A percentile compares a stretch with the other conserved stretches of the same genome.
Conservation (phyloP, 1,140 invertebrate genomes). For the Bombus polaris region DNA sequence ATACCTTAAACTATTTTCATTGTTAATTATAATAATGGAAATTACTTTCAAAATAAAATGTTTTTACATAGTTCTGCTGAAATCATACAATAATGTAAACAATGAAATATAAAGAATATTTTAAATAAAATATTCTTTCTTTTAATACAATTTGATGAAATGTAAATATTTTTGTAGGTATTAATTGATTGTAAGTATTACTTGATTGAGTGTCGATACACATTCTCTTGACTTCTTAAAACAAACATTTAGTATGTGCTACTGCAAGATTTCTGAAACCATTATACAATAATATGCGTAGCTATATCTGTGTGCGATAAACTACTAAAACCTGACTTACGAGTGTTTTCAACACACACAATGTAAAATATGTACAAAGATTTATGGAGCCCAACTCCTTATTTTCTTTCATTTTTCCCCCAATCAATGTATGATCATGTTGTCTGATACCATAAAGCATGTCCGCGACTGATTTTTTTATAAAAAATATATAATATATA, state of each 20-base stretch:
- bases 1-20: not conserved
- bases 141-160: not conserved
- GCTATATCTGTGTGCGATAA: constrained; percentile 53
- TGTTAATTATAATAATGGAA: constrained; percentile 7
- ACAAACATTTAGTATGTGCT: constrained; percentile 40
- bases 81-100: not conserved
- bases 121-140: constrained; percentile 7
- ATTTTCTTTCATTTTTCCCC: constrained; percentile 19
- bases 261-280: constrained; percentile 58
- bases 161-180: not conserved
- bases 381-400: constrained; percentile 48
- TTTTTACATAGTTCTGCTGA: not conserved
- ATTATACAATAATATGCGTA: constrained; percentile 59
- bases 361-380: constrained; percentile 73
- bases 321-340: constrained; percentile 56
- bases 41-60: not conserved
- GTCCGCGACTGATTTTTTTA: constrained; percentile 60
- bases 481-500: constrained; percentile 68
- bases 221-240: constrained; percentile 54
- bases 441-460: constrained; percentile 50
- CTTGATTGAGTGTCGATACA: constrained; percentile 47
- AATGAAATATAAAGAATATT: constrained; percentile 6
- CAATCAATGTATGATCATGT: constrained; percentile 23
- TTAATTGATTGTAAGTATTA: not conserved
- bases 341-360: constrained; percentile 48